Conservation (phyloP, 2,113 vertebrate genomes). For the Nettapus auritus region DNA sequence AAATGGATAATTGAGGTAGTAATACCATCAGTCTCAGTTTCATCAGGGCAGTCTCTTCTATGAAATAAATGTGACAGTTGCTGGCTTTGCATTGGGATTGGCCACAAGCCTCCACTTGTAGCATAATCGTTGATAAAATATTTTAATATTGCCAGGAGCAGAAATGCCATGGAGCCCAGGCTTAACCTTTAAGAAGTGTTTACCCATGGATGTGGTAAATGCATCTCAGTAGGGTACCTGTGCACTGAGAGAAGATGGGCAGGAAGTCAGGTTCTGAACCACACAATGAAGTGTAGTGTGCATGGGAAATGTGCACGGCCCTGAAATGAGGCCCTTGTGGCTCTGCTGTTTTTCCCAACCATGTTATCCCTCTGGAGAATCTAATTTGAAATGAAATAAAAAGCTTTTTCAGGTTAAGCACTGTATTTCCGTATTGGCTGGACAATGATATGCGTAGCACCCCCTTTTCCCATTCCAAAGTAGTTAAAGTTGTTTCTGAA, state of each 20-base stretch:
- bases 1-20: slow-evolving; percentile 63
- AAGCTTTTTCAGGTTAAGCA: not conserved
- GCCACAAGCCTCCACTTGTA: slow-evolving; percentile 58
- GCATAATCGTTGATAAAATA: slow-evolving; percentile 64
- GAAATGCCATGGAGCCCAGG: slow-evolving; percentile 41
- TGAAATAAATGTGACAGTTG: slow-evolving; percentile 42
- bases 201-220: slow-evolving; percentile 61
- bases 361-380: not conserved
- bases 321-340: not conserved
- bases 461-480: not conserved
- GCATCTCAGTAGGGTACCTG: slow-evolving; percentile 35
- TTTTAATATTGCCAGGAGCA: slow-evolving; percentile 55
- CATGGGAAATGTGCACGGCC: not conserved
- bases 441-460: not conserved
- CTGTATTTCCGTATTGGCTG: not conserved
- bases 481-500: not conserved
- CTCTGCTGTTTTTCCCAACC: not conserved
- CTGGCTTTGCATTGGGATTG: slow-evolving; percentile 58
- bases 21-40: slow-evolving; percentile 21
- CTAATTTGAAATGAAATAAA: not conserved
- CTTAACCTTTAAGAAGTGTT: slow-evolving; percentile 70
- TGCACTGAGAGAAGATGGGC: slow-evolving; percentile 23
- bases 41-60: slow-evolving; percentile 32
- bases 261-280: slow-evolving; percentile 29
- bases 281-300: slow-evolving; percentile 16